A percentile compares a stretch with the other conserved stretches of the same genome.
These are phyloP conservation scores for Sycobia sp. DNA, from an alignment of 1,140 invertebrate genomes.

Conservation along the genomic window DNA sequence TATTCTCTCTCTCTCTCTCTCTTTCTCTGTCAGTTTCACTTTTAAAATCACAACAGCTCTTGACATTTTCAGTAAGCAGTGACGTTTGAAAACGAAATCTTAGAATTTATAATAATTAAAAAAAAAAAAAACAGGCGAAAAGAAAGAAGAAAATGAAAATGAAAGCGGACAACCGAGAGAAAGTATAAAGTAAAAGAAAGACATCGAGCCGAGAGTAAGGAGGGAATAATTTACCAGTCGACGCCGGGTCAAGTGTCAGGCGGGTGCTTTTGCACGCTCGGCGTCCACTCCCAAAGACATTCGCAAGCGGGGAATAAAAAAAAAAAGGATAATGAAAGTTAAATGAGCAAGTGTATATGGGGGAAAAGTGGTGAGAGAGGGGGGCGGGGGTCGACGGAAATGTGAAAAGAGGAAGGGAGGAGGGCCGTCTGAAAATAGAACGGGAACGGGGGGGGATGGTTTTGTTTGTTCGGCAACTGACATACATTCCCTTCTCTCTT, in stretches of 20 bases:
- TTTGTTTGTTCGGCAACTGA: conserved; percentile 8
- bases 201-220: too few relatives aligned
- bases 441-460: neutral
- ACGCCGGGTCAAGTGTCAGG: neutral
- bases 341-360: conserved; percentile 8
- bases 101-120: too few relatives aligned
- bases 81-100: too few relatives aligned
- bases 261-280: neutral
- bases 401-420: too few relatives aligned
- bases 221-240: neutral
- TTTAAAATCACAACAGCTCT: too few relatives aligned
- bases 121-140: neutral
- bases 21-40: too few relatives aligned
- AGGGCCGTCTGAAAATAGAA: neutral
- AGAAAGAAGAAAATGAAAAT: neutral
- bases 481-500: conserved; percentile 5
- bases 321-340: conserved; percentile 13
- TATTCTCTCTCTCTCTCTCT: too few relatives aligned
- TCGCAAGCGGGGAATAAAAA: too few relatives aligned
- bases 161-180: neutral
- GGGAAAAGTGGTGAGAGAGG: neutral
- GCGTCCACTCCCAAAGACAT: too few relatives aligned
- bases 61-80: too few relatives aligned
- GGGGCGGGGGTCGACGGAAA: too few relatives aligned
- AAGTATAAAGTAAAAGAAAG: neutral